Conservation (phyloP, 92 coral and sea anemone species). For the Montipora capitata region DNA sequence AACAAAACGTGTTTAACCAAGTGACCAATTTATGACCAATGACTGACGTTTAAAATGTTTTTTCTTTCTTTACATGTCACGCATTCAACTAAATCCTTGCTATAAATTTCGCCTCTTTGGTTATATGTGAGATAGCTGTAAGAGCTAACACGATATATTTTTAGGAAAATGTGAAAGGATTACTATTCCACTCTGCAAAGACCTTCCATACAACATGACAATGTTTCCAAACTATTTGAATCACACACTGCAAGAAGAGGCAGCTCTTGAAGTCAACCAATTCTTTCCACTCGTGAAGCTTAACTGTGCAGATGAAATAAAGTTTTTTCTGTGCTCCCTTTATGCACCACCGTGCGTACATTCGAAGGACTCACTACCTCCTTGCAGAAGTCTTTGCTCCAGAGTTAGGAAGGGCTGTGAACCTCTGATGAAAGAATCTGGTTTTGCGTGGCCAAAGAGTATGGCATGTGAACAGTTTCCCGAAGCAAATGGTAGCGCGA, state of each 20-base stretch:
- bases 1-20: too few relatives aligned
- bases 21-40: too few relatives aligned
- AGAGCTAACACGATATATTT: background rate
- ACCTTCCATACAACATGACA: constrained; percentile 63
- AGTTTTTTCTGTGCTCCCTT: constrained; percentile 60
- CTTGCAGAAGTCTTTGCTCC: constrained; percentile 57
- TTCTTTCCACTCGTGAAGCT: constrained; percentile 47
- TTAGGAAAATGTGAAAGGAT: constrained; percentile 41
- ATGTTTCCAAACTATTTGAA: constrained; percentile 60
- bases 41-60: too few relatives aligned
- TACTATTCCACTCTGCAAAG: constrained; percentile 41
- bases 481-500: background rate
- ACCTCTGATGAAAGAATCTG: constrained; percentile 25
- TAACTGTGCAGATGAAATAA: constrained; percentile 39
- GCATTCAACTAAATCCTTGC: too few relatives aligned
- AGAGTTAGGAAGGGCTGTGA: constrained; percentile 40
- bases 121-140: too few relatives aligned
- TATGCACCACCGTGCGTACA: constrained; percentile 49
- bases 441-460: constrained; percentile 56
- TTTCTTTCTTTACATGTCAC: too few relatives aligned
- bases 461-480: constrained; percentile 44
- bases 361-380: background rate
- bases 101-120: too few relatives aligned
- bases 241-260: constrained; percentile 48
- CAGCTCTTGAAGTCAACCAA: constrained; percentile 56